Evolutionary conservation across 30 jellyfish, hydroid and myxozoan genomes (phyloP), one percentile per base, ranked within the genome.

Genomic region (Hydractinia echinata): DNA sequence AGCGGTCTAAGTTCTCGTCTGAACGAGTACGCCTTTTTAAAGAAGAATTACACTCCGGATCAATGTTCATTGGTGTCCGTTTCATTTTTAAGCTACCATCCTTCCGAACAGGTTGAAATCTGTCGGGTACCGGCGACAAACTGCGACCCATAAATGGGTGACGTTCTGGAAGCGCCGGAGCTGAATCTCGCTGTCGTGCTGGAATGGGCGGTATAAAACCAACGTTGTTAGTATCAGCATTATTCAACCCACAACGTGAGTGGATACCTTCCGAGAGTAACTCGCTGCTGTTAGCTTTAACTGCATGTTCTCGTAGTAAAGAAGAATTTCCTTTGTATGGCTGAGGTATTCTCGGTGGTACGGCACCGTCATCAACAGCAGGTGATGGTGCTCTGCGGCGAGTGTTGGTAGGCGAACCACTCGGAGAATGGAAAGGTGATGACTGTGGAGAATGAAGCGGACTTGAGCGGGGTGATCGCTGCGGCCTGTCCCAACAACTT

Each of bases 401-500:
- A 7, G 67, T 49, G 19, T 10, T 48, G 15, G 64, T 60, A 8
- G 96, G 95, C 62, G 95, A 78, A 50, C 76, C 62, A 56, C 85
- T 84, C 14, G 84, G 89, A 7, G 88, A 53, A 20, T 66, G 51
- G 54, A 67, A 21, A 14, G 97, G 97, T 0, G 97, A 91, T 11
- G 85, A 73, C 6, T 82, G 82, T 54, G 98, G 98, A 30, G 98
- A 83, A 6, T 84, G 8, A 30, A 84, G 66, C 14, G 98, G 98
- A 9, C 96, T 86, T 76, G 82, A 85, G 14, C 94, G 79, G 4
- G 98, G 98, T 54, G 98, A 92, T 20, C 87, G 80, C 66, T 78
- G 82, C 5, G 96, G 98, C 5, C 86, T 79, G 55, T 18, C 53
- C 85, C 85, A 77, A 54, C 55, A 54, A 5, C 53, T 60, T 5